Conservation (phyloP, 2,888 invertebrate genomes). For the Rotaria macrura region DNA sequence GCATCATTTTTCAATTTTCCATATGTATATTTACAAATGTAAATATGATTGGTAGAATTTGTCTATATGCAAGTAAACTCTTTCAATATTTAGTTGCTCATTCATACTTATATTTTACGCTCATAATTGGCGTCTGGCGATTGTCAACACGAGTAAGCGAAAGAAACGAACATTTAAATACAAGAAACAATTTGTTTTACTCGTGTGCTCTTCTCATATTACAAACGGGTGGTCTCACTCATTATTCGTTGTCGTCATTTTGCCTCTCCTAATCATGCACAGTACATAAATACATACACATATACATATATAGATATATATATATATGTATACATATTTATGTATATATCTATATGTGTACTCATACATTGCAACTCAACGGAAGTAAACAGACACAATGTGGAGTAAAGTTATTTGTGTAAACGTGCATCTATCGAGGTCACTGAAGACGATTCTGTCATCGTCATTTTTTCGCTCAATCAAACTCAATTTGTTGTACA, state of each 20-base stretch:
- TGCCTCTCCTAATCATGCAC: neutral
- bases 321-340: too few relatives aligned
- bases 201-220: neutral
- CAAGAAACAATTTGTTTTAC: neutral
- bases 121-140: neutral
- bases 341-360: too few relatives aligned
- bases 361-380: neutral
- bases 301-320: too few relatives aligned
- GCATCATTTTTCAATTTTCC: slow-evolving; percentile 2
- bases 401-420: neutral
- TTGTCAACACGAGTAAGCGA: neutral
- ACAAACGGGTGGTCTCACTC: neutral
- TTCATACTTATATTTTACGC: neutral
- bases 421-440: neutral
- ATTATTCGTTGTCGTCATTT: neutral
- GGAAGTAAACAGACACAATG: neutral
- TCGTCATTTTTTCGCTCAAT: neutral
- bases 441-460: neutral
- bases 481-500: neutral
- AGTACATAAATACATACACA: neutral
- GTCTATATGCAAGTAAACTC: neutral
- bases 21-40: neutral
- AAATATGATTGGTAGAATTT: neutral
- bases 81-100: neutral
- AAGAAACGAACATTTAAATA: neutral